Base-by-base conservation (phyloP, 2,888 invertebrate species). In the Caenorhabditis sinica region DNA sequence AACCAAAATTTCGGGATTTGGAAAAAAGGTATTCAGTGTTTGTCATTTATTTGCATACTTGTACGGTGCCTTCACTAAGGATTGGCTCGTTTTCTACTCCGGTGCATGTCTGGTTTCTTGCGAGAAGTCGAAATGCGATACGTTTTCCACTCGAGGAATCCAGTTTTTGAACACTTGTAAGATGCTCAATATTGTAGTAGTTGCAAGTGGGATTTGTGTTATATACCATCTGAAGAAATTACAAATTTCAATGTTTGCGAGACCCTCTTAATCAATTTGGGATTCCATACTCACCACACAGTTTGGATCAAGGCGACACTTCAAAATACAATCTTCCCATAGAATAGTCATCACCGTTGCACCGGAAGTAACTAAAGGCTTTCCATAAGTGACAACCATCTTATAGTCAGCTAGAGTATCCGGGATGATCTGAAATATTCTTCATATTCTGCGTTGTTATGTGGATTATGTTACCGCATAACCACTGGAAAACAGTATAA, bases 241-340 rank as follows among this genome's bases (percentile, higher is more conserved):
- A n/a, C n/a, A n/a, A n/a, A n/a, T n/a, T n/a, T n/a, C n/a, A n/a
- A n/a, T n/a, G n/a, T n/a, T n/a, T n/a, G n/a, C n/a, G n/a, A n/a
- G n/a, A n/a, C n/a, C n/a, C n/a, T n/a, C n/a, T n/a, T n/a, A n/a
- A n/a, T n/a, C n/a, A n/a, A n/a, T n/a, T n/a, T n/a, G n/a, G 28
- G 53, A 60, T 17, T 15, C 13, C 40, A 61, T n/a, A 36, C 49
- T 28, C 8, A 72, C 58, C 60, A 45, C 71, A 45, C 71, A 72
- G 30, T 8, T 60, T 0, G 58, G 9, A 30, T 72, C 58, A 30
- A 17, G 20, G 30, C 30, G 58, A 45, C 71, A 72, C 20, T 43
- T 28, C n/a, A 30, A 30, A 11, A 72, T 5, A 20, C 71, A 72
- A 11, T 43, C 58, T 0, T 17, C 45, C 20, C 20, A 72, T 11